Base-by-base conservation (phyloP, 92 coral and sea anemone genomes). In the Bergia puertoricense region DNA sequence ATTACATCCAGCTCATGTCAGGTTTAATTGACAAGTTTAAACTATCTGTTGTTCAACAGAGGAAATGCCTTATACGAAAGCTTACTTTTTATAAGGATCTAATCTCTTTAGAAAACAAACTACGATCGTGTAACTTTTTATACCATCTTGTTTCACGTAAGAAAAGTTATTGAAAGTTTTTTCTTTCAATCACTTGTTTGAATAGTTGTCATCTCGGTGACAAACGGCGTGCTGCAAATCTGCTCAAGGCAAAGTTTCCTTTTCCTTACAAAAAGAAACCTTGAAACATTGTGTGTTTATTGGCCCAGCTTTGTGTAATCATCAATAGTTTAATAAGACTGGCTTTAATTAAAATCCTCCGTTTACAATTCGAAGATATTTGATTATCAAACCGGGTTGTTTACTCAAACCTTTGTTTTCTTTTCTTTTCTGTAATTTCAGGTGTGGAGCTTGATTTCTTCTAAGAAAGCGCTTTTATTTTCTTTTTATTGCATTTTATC, bases 251-350 rank as follows among this genome's bases (percentile, higher is more conserved):
- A 81, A 81, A 81, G 80, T 80, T 74, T 85, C 86, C 30, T 81
- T 75, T 78, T 65, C 82, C 81, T 74, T 44, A 77, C 90, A 91
- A 91, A 91, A 89, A 78, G 91, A 80, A 91, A 88, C 83, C 85
- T 84, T 85, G 59, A 80, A 86, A 89, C 92, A 86, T 85, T 90
- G 89, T 90, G 72, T 93, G 85, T 85, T 83, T 92, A 93, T 93
- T 86, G 92, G 81, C 80, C 85, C 98, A 95, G 98, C 98, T 92
- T 95, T 95, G 91, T 95, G 91, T 95, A 91, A 89, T 88, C 96
- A 95, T 93, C 94, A 95, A 95, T 95, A 95, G 98, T 92, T 93
- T 93, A 95, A 95, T 93, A 95, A 95, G 93, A 93, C 98, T 93
- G 91, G 89, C 93, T 92, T 95, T 95, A 95, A 95, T 95, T 95